Conservation (phyloP, 2,797 vertebrate genomes). For the Mormyrops attenuatus region DNA sequence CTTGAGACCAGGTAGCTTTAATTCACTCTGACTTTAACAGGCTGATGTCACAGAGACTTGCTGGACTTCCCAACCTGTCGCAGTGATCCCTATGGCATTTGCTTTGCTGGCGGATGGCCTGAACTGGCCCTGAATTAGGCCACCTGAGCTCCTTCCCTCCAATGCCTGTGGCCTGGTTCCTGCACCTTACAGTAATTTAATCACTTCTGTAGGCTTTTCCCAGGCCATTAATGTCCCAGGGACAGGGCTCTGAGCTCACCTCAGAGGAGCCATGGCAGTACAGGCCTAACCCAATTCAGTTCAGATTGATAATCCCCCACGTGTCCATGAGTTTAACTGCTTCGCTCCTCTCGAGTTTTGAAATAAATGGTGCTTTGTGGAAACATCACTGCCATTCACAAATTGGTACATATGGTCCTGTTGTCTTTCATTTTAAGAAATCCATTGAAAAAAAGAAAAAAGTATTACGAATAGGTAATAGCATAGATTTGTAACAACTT, state of each 20-base stretch:
- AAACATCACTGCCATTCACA: neutral
- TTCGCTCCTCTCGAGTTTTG: neutral
- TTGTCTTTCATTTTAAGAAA: neutral
- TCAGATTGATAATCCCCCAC: constrained; percentile 24
- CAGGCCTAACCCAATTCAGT: constrained; percentile 33
- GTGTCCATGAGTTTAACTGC: constrained; percentile 15
- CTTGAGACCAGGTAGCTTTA: neutral
- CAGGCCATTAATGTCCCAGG: constrained; percentile 28
- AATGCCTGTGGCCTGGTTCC: constrained; percentile 5
- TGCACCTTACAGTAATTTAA: constrained; percentile 28
- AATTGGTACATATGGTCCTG: neutral
- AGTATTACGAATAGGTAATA: neutral
- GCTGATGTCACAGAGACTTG: neutral
- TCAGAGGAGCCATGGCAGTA: constrained; percentile 7
- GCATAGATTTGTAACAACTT: neutral
- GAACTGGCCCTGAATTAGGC: constrained; percentile 2
- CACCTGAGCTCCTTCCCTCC: neutral
- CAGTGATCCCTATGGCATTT: neutral
- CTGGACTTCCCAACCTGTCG: neutral
- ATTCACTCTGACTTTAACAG: neutral
- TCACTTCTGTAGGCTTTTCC: constrained; percentile 29
- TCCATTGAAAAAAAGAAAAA: neutral
- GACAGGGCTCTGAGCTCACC: constrained; percentile 15
- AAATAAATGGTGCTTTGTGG: neutral
- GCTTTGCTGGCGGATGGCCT: neutral